Evolutionary conservation across 1,140 invertebrate genomes (phyloP).

Genomic region (Drosophila ficusphila): DNA sequence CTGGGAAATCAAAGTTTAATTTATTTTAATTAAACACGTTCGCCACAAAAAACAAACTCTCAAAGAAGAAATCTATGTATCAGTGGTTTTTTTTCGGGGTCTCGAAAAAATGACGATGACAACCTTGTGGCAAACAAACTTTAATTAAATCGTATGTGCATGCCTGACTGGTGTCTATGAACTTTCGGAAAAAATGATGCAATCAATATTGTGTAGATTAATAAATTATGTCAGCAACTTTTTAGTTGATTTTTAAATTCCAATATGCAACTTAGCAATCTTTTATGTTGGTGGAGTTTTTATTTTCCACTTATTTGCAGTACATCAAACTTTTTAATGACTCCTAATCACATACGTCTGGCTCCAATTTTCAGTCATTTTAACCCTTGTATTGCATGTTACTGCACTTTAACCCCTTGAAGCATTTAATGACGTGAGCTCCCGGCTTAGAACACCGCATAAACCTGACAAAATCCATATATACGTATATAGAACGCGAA

Average conservation of each 20-base stretch:
- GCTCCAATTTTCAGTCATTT: not conserved
- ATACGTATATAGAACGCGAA: slow-evolving; percentile 3
- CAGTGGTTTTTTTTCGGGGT: slow-evolving; percentile 3
- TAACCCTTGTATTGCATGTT: not conserved
- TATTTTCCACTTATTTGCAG: no score
- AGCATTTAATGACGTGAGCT: not conserved
- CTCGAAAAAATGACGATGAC: slow-evolving; percentile 31
- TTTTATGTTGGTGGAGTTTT: no score
- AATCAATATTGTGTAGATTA: not conserved
- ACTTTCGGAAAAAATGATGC: not conserved
- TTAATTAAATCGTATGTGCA: slow-evolving; percentile 5
- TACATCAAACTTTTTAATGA: no score
- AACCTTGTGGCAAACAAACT: slow-evolving; percentile 10
- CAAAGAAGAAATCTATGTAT: slow-evolving; percentile 1
- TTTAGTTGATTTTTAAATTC: no score
- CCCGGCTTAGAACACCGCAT: slow-evolving; percentile 1
- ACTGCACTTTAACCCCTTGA: not conserved
- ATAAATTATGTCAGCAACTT: no score
- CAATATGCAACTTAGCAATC: no score
- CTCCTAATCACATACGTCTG: not conserved
- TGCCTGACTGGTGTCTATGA: not conserved
- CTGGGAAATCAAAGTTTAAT: slow-evolving; percentile 50
- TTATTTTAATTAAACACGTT: slow-evolving; percentile 59
- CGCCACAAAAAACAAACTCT: not conserved
- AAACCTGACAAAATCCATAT: slow-evolving; percentile 13